A percentile compares a stretch with the other conserved stretches of the same genome.
phyloP scores from a whole-genome alignment of 2,797 vertebrate species.

The Chaunax sp. region DNA sequence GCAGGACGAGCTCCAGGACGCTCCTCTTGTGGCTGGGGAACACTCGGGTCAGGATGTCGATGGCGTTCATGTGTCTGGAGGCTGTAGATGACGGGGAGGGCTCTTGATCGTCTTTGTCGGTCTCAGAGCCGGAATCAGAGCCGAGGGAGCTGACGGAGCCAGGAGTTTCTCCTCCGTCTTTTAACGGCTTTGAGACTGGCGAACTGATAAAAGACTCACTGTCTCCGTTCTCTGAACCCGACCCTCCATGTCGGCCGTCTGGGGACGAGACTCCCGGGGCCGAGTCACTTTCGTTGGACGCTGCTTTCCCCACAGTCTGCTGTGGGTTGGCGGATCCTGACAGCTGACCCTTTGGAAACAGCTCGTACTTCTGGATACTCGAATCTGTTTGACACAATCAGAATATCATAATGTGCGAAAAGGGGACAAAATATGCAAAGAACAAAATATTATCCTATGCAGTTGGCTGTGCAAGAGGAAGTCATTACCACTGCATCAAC shows the following conservation, averaged over 20 bases:
- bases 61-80: slow-evolving; percentile 94
- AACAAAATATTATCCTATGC: background rate
- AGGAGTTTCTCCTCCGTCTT: slow-evolving; percentile 92
- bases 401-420: background rate
- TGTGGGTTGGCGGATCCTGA: slow-evolving; percentile 85
- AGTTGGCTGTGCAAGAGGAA: background rate
- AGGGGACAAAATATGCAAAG: background rate
- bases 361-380: slow-evolving; percentile 95
- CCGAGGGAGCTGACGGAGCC: slow-evolving; percentile 95
- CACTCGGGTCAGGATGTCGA: slow-evolving; percentile 96
- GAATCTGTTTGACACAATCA: slow-evolving; percentile 82
- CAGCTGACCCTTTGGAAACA: slow-evolving; percentile 91
- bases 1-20: slow-evolving; percentile 95
- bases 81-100: slow-evolving; percentile 86
- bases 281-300: slow-evolving; percentile 90
- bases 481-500: background rate
- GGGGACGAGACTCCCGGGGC: slow-evolving; percentile 91
- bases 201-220: slow-evolving; percentile 94
- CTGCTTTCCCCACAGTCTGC: slow-evolving; percentile 85
- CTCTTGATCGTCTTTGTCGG: slow-evolving; percentile 91
- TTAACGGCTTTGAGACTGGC: slow-evolving; percentile 88
- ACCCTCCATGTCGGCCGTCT: slow-evolving; percentile 88
- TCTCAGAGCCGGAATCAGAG: slow-evolving; percentile 94
- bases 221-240: slow-evolving; percentile 95
- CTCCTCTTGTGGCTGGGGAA: slow-evolving; percentile 97